Conservation (phyloP, 2,113 vertebrate genomes). For the Ammodytes marinus region DNA sequence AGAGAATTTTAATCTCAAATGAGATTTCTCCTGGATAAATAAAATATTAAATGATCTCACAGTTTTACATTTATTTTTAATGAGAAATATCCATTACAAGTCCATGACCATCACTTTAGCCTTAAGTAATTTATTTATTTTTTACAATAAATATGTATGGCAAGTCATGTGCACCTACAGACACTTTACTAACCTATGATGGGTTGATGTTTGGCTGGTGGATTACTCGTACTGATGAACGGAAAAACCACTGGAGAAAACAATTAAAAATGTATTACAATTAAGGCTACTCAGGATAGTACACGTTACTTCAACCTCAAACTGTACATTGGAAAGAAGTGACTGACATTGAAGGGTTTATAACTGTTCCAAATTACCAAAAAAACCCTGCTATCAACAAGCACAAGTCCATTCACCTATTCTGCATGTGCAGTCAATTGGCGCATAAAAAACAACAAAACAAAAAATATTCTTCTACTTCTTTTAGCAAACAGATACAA, state of each 20-base stretch:
- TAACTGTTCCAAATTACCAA: neutral
- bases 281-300: neutral
- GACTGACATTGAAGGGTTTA: neutral
- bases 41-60: neutral
- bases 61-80: neutral
- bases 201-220: accelerated
- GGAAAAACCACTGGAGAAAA: slow-evolving; percentile 24
- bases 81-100: neutral
- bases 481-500: no score
- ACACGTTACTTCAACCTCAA: neutral
- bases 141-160: neutral
- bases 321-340: neutral
- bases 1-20: no score
- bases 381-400: no score
- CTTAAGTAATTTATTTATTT: no score
- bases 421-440: no score
- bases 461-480: no score
- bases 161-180: neutral
- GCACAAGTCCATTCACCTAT: no score
- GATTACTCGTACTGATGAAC: neutral
- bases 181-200: slow-evolving; percentile 44
- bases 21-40: no score
- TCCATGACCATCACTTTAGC: neutral
- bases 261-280: neutral
- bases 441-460: no score